These are phyloP conservation scores for Tetanocera ferruginea DNA, from an alignment of 2,888 invertebrate species.

Conservation along the genomic window DNA sequence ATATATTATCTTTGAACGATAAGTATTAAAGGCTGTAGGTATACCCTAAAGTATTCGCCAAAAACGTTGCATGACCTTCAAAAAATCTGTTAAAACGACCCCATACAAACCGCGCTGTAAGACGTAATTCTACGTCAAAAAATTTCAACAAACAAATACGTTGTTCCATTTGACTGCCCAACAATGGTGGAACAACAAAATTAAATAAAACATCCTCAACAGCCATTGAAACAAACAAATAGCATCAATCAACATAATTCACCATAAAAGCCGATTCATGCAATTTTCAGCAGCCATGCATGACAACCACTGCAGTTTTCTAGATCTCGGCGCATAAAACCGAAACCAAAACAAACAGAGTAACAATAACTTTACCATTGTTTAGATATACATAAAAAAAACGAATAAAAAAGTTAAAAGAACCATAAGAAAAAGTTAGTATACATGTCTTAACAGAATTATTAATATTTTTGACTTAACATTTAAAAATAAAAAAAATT, in stretches of 20 bases:
- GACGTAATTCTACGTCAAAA: no score
- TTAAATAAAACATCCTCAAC: background rate
- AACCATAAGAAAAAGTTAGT: no score
- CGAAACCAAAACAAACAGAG: constrained; percentile 3
- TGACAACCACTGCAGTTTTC: constrained; percentile 16
- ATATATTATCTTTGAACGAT: no score
- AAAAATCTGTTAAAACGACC: no score
- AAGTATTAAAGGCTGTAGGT: no score
- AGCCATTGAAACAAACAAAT: background rate
- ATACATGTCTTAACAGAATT: no score
- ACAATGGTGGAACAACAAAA: background rate
- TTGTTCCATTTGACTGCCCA: constrained; percentile 5
- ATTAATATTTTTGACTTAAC: no score
- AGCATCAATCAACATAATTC: constrained; percentile 28
- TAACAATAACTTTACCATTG: background rate
- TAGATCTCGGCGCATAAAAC: constrained; percentile 4
- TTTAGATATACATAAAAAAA: background rate
- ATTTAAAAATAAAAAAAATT: no score
- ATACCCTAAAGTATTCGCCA: no score
- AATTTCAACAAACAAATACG: background rate
- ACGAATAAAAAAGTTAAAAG: no score
- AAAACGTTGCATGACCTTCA: no score
- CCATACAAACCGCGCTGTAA: no score
- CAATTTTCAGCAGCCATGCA: constrained; percentile 22
- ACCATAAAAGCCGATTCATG: constrained; percentile 19